Conservation (phyloP, 2,113 vertebrate genomes). For the Bothrops jararaca region DNA sequence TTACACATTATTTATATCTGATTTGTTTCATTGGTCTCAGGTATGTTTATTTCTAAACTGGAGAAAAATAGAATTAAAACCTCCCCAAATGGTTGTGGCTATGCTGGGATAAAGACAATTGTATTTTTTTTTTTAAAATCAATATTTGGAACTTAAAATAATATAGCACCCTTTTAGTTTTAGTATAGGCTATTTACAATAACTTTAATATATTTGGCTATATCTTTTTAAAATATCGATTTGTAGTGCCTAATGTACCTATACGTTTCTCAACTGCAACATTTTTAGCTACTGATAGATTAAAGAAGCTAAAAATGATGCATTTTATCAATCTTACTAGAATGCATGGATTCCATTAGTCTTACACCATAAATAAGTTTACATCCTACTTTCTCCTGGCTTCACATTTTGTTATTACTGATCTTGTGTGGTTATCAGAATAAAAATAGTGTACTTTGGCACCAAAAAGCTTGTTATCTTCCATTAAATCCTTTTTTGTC, state of each 20-base stretch:
- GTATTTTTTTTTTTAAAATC: background rate
- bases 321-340: background rate
- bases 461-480: slow-evolving; percentile 52
- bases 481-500: slow-evolving; percentile 30
- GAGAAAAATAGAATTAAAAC: background rate
- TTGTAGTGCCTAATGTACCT: background rate
- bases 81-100: background rate
- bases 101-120: background rate
- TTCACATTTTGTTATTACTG: background rate
- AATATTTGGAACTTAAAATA: background rate
- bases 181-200: background rate
- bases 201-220: background rate
- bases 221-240: background rate
- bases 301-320: background rate
- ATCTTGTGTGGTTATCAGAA: background rate
- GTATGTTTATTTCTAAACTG: background rate
- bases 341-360: background rate
- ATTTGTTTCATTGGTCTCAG: background rate
- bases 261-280: background rate
- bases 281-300: background rate
- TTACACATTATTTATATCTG: background rate
- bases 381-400: background rate
- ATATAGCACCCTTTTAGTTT: background rate
- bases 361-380: background rate
- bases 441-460: background rate